These are phyloP conservation scores for Eulacestoma nigropectus DNA, from an alignment of 2,113 vertebrate species.

Conservation along the genomic window DNA sequence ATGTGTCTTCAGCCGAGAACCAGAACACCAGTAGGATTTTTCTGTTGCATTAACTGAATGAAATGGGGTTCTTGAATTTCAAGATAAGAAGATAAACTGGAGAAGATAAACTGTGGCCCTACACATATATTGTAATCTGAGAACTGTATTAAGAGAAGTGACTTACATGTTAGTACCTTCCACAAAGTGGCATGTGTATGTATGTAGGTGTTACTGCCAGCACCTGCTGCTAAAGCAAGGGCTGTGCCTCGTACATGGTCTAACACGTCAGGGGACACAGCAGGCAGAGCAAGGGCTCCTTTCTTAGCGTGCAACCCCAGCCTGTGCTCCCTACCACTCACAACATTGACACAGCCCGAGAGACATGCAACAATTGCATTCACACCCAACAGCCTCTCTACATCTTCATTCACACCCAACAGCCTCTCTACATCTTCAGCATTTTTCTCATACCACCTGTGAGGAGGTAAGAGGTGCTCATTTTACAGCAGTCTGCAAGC, in stretches of 20 bases:
- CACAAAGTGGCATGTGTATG: neutral
- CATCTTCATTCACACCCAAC: neutral
- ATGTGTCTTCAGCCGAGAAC: neutral
- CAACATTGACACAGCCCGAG: accelerated
- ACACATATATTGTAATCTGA: neutral
- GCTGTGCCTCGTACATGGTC: too few species aligned
- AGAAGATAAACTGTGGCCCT: neutral
- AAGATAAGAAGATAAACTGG: neutral
- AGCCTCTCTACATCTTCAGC: neutral
- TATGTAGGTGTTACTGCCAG: neutral
- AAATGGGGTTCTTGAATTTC: neutral
- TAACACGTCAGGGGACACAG: neutral
- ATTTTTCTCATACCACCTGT: neutral
- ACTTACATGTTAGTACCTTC: neutral
- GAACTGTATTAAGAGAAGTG: neutral
- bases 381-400: neutral
- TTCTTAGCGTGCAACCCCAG: neutral
- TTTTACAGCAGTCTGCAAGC: neutral
- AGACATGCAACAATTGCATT: neutral
- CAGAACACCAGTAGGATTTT: neutral
- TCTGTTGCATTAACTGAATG: neutral
- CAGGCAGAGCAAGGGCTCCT: neutral
- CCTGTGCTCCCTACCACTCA: neutral
- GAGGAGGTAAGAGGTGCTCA: neutral
- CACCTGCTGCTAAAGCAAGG: neutral